A percentile compares a stretch with the other conserved stretches of the same genome.
Evolutionary conservation across 2,888 invertebrate genomes (phyloP).

Genomic region (Polyploca ridens): DNA sequence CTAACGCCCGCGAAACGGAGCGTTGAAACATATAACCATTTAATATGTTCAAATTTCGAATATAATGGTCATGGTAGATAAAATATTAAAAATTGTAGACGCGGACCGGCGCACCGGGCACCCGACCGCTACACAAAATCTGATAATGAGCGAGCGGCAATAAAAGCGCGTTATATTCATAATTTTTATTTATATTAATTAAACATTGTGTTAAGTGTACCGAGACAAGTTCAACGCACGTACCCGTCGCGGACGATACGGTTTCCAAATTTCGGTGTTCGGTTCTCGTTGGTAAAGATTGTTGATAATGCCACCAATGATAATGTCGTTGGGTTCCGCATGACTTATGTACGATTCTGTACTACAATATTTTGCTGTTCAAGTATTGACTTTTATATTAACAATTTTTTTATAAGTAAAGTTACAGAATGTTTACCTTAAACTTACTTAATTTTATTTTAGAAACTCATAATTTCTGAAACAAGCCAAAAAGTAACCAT

Average conservation of each 20-base stretch:
- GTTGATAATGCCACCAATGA: too few relatives aligned
- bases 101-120: constrained; percentile 38
- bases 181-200: constrained; percentile 76
- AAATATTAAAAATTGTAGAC: constrained; percentile 44
- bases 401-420: too few relatives aligned
- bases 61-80: constrained; percentile 69
- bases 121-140: constrained; percentile 54
- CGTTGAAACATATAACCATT: constrained; percentile 50
- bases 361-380: neutral
- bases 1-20: constrained; percentile 55
- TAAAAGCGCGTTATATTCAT: constrained; percentile 64
- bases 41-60: constrained; percentile 44
- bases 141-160: constrained; percentile 61
- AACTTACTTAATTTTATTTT: too few relatives aligned
- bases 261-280: constrained; percentile 17
- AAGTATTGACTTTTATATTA: too few relatives aligned
- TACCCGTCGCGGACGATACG: constrained; percentile 44
- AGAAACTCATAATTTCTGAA: too few relatives aligned
- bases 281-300: neutral
- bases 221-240: constrained; percentile 72
- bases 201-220: constrained; percentile 73
- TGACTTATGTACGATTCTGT: neutral
- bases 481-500: constrained; percentile 16
- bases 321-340: neutral
- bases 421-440: too few relatives aligned